Evolutionary conservation across 2,797 vertebrate genomes (phyloP).

Genomic region (Oophaga sylvatica): DNA sequence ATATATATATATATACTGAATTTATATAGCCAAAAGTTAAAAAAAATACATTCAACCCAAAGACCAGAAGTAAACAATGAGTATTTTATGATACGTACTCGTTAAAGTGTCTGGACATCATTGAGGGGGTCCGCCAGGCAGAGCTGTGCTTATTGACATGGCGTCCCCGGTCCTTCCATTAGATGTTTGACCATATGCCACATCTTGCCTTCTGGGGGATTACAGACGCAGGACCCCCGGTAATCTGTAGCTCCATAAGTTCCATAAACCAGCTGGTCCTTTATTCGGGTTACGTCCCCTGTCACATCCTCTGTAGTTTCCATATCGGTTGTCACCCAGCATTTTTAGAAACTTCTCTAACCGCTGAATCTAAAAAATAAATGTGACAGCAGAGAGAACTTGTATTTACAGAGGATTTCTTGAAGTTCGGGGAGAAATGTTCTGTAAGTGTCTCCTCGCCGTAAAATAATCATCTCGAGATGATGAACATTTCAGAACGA

Average conservation of each 20-base stretch:
- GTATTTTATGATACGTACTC: no score
- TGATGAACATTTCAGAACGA: slow-evolving; percentile 16
- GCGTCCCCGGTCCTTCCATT: no score
- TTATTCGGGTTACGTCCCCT: background rate
- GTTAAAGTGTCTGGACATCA: no score
- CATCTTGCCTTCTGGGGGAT: background rate
- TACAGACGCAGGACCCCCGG: no score
- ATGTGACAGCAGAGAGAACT: background rate
- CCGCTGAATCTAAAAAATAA: background rate
- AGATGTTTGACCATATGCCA: background rate
- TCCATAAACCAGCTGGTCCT: background rate
- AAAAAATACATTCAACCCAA: no score
- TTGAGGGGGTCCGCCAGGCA: no score
- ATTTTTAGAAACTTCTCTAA: background rate
- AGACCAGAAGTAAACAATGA: no score
- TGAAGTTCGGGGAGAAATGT: background rate
- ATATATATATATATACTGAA: no score
- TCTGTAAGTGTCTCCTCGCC: background rate
- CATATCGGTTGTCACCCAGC: background rate
- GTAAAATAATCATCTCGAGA: slow-evolving; percentile 43
- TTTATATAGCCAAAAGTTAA: no score
- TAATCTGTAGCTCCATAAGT: no score
- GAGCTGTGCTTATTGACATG: no score
- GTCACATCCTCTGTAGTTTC: background rate
- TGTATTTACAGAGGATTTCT: slow-evolving; percentile 1